Conservation (phyloP, 2,797 vertebrate genomes). For the Hypotaenidia philippensis region DNA sequence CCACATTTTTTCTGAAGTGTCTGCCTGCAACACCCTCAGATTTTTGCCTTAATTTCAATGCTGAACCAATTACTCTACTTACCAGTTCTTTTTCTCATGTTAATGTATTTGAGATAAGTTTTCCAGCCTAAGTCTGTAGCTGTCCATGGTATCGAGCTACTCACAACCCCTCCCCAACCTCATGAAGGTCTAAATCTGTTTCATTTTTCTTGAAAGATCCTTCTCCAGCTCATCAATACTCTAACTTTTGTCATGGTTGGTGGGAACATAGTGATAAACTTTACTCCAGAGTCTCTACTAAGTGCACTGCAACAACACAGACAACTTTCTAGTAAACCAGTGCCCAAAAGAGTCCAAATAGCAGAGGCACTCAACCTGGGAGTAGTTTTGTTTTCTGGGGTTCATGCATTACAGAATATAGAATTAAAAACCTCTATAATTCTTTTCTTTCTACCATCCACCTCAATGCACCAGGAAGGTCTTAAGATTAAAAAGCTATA, state of each 20-base stretch:
- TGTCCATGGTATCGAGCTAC: background rate
- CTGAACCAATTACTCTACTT: background rate
- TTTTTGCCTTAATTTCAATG: background rate
- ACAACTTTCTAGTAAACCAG: background rate
- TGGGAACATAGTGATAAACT: background rate
- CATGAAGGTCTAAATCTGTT: accelerated
- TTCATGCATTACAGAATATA: background rate
- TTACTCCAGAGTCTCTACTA: background rate
- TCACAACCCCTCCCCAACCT: background rate
- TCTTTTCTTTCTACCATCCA: background rate
- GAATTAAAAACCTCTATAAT: background rate
- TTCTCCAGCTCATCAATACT: background rate
- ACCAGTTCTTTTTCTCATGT: background rate
- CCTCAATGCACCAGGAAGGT: background rate
- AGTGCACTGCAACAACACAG: background rate
- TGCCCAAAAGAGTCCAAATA: background rate
- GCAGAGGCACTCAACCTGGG: background rate
- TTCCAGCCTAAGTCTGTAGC: background rate
- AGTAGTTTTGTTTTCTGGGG: background rate
- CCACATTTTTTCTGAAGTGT: too few relatives aligned
- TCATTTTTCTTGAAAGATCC: background rate
- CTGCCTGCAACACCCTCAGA: background rate
- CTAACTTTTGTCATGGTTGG: background rate
- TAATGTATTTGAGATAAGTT: accelerated
- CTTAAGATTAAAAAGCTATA: background rate